A percentile compares a stretch with the other conserved stretches of the same genome.
phyloP scores from a whole-genome alignment of 1,140 invertebrate genomes.

The Zelostemma sp. region DNA sequence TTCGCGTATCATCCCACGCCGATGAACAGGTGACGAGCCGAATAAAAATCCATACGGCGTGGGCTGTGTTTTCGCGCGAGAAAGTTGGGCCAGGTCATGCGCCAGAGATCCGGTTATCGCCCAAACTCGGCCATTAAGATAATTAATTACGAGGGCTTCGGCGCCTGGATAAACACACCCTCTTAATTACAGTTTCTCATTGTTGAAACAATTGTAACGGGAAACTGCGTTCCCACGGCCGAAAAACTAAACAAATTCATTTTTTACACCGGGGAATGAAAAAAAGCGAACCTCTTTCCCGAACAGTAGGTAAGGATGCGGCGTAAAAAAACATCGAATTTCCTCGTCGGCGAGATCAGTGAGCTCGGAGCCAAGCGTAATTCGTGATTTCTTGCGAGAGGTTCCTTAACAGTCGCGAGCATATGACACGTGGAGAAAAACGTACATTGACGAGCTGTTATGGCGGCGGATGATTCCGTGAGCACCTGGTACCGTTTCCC shows the following conservation, averaged over 20 bases:
- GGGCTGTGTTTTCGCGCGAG: conserved; percentile 19
- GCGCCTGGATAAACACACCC: conserved; percentile 4
- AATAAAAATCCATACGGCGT: conserved; percentile 28
- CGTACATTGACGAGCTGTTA: conserved; percentile 17
- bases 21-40: conserved; percentile 60
- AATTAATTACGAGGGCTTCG: conserved; percentile 17
- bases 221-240: not conserved
- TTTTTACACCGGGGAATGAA: no score
- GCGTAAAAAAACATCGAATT: not conserved
- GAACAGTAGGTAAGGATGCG: no score
- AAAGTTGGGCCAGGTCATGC: conserved; percentile 1
- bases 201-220: no score
- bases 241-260: no score
- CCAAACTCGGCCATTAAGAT: not conserved
- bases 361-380: not conserved
- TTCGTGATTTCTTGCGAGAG: conserved; percentile 4
- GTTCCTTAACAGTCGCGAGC: conserved; percentile 26
- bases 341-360: not conserved
- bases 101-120: conserved; percentile 3
- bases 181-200: no score
- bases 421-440: conserved; percentile 30
- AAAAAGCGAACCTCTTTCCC: no score
- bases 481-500: conserved; percentile 47
- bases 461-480: conserved; percentile 45
- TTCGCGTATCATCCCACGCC: conserved; percentile 59